These are phyloP conservation scores for Drosophila sturtevanti DNA, from an alignment of 1,140 invertebrate genomes.

Conservation along the genomic window DNA sequence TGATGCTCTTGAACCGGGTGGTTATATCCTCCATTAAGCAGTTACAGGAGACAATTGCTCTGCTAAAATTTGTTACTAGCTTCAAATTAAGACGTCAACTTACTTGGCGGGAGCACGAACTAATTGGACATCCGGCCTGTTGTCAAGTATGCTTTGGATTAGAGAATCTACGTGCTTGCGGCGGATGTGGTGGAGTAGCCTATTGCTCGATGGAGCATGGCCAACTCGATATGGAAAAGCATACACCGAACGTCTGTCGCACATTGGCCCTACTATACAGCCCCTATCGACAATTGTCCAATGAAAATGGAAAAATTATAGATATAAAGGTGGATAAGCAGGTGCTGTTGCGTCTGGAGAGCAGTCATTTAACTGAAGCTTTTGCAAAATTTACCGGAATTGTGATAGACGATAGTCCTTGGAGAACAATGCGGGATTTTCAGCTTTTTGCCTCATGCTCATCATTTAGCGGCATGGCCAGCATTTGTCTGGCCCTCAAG, in stretches of 20 bases:
- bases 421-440: slow-evolving; percentile 32
- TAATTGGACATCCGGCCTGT: slow-evolving; percentile 47
- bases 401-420: slow-evolving; percentile 17
- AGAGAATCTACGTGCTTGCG: slow-evolving; percentile 18
- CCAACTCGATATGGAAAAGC: slow-evolving; percentile 9
- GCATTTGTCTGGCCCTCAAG: slow-evolving; percentile 44
- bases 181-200: slow-evolving; percentile 38
- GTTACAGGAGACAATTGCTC: slow-evolving; percentile 35
- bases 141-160: slow-evolving; percentile 53
- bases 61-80: slow-evolving; percentile 42
- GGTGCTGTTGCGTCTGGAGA: not conserved
- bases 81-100: slow-evolving; percentile 38
- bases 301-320: slow-evolving; percentile 24
- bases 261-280: slow-evolving; percentile 42
- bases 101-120: slow-evolving; percentile 39
- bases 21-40: not conserved
- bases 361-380: slow-evolving; percentile 32
- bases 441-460: slow-evolving; percentile 45
- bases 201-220: slow-evolving; percentile 54
- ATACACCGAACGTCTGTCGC: slow-evolving; percentile 35
- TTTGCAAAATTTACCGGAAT: slow-evolving; percentile 32
- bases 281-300: slow-evolving; percentile 30
- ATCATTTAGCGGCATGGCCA: slow-evolving; percentile 62
- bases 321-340: not conserved
- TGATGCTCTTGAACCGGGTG: slow-evolving; percentile 15